Conservation (phyloP, 2,797 vertebrate genomes). For the Rhinichthys osculus region DNA sequence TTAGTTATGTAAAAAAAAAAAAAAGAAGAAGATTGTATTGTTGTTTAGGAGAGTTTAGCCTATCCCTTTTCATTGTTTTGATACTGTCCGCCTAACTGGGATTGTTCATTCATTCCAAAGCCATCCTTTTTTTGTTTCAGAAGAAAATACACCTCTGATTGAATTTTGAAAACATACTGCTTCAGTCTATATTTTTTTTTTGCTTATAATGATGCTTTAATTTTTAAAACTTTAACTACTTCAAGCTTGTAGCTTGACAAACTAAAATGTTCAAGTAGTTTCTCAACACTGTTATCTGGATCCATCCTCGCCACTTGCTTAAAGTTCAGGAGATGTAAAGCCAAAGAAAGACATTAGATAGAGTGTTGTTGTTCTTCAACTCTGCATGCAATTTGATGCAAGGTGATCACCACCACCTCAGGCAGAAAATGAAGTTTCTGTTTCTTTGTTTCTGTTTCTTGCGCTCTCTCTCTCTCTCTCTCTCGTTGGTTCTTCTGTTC, state of each 20-base stretch:
- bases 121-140: background rate
- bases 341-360: background rate
- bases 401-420: constrained; percentile 13
- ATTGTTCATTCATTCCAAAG: background rate
- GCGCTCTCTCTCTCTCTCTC: background rate
- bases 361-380: background rate
- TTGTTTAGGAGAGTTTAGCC: background rate
- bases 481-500: constrained; percentile 20
- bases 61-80: background rate
- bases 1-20: background rate
- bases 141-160: background rate
- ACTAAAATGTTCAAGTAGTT: background rate
- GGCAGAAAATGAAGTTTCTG: constrained; percentile 34
- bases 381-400: constrained; percentile 24
- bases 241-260: background rate
- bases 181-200: background rate
- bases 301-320: background rate
- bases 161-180: background rate
- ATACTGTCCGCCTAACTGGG: background rate
- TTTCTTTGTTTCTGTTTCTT: constrained; percentile 35
- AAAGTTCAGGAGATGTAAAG: background rate
- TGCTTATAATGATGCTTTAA: too few relatives aligned
- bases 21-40: background rate
- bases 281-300: background rate
- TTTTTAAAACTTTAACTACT: background rate